Evolutionary conservation across 2,113 vertebrate genomes (phyloP).

Genomic region (Siniperca chuatsi): DNA sequence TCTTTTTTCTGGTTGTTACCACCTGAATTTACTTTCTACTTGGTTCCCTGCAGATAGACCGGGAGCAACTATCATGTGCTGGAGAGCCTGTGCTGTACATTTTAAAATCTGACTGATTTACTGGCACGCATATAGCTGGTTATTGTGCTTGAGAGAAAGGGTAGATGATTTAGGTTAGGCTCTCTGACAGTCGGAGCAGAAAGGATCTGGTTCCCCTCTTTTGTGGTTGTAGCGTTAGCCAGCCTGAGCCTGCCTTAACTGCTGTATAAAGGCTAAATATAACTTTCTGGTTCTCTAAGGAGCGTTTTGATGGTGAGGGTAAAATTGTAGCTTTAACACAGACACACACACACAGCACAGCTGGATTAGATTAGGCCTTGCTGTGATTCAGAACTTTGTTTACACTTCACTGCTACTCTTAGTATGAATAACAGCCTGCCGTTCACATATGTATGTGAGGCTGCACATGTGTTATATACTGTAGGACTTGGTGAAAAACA

Average conservation of each 20-base stretch:
- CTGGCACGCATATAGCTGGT: slow-evolving; percentile 17
- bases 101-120: slow-evolving; percentile 19
- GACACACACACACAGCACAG: slow-evolving; percentile 67
- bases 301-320: slow-evolving; percentile 73
- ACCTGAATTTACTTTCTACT: slow-evolving; percentile 12
- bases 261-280: slow-evolving; percentile 81
- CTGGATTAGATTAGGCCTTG: slow-evolving; percentile 77
- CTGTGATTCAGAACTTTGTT: slow-evolving; percentile 68
- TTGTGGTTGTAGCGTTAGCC: slow-evolving; percentile 77
- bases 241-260: slow-evolving; percentile 65
- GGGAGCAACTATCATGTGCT: neutral
- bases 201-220: slow-evolving; percentile 63
- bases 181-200: slow-evolving; percentile 46
- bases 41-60: neutral
- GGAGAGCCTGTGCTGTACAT: neutral
- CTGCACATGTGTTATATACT: slow-evolving; percentile 45
- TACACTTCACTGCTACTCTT: slow-evolving; percentile 56
- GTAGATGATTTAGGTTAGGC: slow-evolving; percentile 41
- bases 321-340: slow-evolving; percentile 74
- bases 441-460: slow-evolving; percentile 27
- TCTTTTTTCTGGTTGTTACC: slow-evolving; percentile 18
- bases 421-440: slow-evolving; percentile 52
- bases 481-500: slow-evolving; percentile 36
- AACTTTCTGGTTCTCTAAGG: slow-evolving; percentile 66
- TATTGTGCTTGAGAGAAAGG: slow-evolving; percentile 35